Evolutionary conservation across 2,113 vertebrate genomes (phyloP).

Genomic region (Corvus moneduloides): DNA sequence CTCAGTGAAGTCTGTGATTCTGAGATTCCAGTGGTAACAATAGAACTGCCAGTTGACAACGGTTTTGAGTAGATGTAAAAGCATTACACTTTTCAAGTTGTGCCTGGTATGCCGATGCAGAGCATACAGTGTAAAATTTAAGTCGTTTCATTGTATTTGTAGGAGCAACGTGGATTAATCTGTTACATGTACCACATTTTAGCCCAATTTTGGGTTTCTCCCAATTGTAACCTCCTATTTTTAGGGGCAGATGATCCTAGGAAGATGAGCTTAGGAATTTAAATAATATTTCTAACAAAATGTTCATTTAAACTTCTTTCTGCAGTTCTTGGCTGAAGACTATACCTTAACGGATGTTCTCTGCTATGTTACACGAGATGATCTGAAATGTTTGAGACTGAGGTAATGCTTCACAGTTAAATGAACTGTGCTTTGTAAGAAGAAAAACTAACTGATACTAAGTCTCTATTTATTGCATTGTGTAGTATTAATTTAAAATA

Average conservation of each 20-base stretch:
- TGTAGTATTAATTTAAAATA: not conserved
- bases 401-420: slow-evolving; percentile 75
- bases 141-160: not conserved
- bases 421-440: not conserved
- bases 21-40: not conserved
- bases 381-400: slow-evolving; percentile 91
- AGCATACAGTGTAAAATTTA: not conserved
- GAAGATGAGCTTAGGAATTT: not conserved
- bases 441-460: not conserved
- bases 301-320: not conserved
- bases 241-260: not conserved
- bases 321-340: slow-evolving; percentile 84
- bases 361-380: slow-evolving; percentile 89
- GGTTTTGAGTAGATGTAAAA: not conserved
- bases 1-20: not conserved
- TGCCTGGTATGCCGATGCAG: not conserved
- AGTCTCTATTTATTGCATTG: not conserved
- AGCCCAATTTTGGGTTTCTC: not conserved
- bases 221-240: not conserved
- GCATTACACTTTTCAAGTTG: not conserved
- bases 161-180: not conserved
- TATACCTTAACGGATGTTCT: slow-evolving; percentile 90
- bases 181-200: not conserved
- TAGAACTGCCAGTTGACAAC: not conserved
- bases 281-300: not conserved